A percentile compares a stretch with the other conserved stretches of the same genome.
These are phyloP conservation scores for Orientallactaga sibirica DNA, from an alignment of 2,797 vertebrate species.

Conservation along the genomic window DNA sequence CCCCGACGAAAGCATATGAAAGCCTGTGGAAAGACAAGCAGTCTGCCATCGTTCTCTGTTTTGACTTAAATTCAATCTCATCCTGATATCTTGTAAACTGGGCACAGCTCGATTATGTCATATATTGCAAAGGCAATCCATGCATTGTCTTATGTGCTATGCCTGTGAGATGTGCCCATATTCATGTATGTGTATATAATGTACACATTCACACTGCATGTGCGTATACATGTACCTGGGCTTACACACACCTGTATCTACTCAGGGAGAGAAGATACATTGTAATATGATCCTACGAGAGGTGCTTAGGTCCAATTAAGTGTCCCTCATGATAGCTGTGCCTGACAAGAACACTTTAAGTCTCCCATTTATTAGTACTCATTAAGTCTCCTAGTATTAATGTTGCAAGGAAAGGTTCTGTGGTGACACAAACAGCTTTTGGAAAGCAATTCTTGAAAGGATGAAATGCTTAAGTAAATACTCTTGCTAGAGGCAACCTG, in stretches of 20 bases:
- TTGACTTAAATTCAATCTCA: conserved; percentile 37
- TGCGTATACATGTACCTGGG: not conserved
- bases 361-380: conserved; percentile 45
- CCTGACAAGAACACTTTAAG: conserved; percentile 9
- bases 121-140: conserved; percentile 20
- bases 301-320: conserved; percentile 4
- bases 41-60: not conserved
- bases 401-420: conserved; percentile 21
- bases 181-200: too few species aligned
- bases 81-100: conserved; percentile 1
- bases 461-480: conserved; percentile 6
- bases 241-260: not conserved
- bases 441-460: conserved; percentile 64
- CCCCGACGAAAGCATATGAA: not conserved
- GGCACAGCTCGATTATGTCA: not conserved
- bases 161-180: not conserved
- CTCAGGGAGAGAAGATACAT: not conserved
- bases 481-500: conserved; percentile 52
- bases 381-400: conserved; percentile 33
- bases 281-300: not conserved
- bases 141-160: not conserved
- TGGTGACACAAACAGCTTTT: conserved; percentile 15
- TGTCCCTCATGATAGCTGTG: not conserved
- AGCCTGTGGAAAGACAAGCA: not conserved
- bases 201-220: not conserved